Conservation (phyloP, 1,140 invertebrate species). For the Drosophila auraria region DNA sequence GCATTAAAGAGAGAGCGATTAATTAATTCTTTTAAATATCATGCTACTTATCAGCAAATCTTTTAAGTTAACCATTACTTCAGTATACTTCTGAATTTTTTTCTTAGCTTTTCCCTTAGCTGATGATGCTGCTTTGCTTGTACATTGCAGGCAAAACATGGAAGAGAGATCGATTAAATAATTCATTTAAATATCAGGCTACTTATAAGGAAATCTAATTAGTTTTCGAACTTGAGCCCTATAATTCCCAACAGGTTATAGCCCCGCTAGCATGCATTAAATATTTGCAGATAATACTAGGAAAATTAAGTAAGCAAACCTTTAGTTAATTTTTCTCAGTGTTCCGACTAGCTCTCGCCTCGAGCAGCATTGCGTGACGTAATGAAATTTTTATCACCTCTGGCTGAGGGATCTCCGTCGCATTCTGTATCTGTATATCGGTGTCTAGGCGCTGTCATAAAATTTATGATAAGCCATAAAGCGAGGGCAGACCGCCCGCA, state of each 20-base stretch:
- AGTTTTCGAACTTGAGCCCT: background rate
- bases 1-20: too few species aligned
- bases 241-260: background rate
- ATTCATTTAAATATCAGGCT: too few species aligned
- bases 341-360: slow-evolving; percentile 7
- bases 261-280: background rate
- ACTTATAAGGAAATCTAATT: too few species aligned
- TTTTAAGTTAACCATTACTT: too few species aligned
- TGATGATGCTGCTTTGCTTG: too few species aligned
- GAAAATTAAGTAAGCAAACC: too few species aligned
- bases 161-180: too few species aligned
- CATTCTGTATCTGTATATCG: slow-evolving; percentile 39
- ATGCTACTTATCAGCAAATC: too few species aligned
- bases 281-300: background rate
- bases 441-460: slow-evolving; percentile 78
- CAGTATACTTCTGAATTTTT: too few species aligned
- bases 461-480: slow-evolving; percentile 79
- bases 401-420: slow-evolving; percentile 48
- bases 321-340: slow-evolving; percentile 8
- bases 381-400: slow-evolving; percentile 82
- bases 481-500: slow-evolving; percentile 44
- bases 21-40: too few species aligned
- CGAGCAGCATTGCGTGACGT: slow-evolving; percentile 68
- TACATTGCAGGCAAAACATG: too few species aligned
- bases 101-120: too few species aligned